phyloP scores from a whole-genome alignment of 64 coral and sea anemone species.

The Trachythela sp. region DNA sequence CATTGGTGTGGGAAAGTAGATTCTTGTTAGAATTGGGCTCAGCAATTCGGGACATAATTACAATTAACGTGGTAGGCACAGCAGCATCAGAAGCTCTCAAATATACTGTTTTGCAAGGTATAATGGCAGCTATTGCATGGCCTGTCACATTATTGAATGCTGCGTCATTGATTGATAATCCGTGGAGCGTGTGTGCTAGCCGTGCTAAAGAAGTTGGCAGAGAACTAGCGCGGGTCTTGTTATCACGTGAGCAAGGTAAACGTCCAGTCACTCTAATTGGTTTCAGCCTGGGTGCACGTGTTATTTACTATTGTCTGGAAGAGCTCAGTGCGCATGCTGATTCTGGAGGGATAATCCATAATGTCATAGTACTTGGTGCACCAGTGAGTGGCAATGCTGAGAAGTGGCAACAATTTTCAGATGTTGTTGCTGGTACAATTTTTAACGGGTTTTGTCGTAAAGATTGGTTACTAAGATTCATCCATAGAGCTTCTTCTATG shows the following conservation, averaged over 20 bases:
- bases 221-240: slow-evolving; percentile 62
- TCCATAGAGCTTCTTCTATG: slow-evolving; percentile 64
- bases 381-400: slow-evolving; percentile 58
- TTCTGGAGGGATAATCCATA: slow-evolving; percentile 65
- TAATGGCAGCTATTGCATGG: slow-evolving; percentile 67
- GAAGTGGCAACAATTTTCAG: slow-evolving; percentile 51
- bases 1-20: slow-evolving; percentile 71
- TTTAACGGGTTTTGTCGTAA: slow-evolving; percentile 74
- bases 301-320: slow-evolving; percentile 79
- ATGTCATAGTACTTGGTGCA: slow-evolving; percentile 69
- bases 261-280: slow-evolving; percentile 77
- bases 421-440: slow-evolving; percentile 73
- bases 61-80: slow-evolving; percentile 37
- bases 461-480: slow-evolving; percentile 80
- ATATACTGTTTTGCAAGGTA: slow-evolving; percentile 67
- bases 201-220: slow-evolving; percentile 65
- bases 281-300: slow-evolving; percentile 87
- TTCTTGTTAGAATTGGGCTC: slow-evolving; percentile 64
- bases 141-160: slow-evolving; percentile 57
- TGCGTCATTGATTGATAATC: slow-evolving; percentile 78
- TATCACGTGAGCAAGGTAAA: slow-evolving; percentile 58
- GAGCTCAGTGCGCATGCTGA: slow-evolving; percentile 33
- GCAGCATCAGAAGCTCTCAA: slow-evolving; percentile 71
- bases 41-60: slow-evolving; percentile 50
- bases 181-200: slow-evolving; percentile 72